Evolutionary conservation across 2,888 invertebrate genomes (phyloP).

Genomic region (Hydraecia micacea): DNA sequence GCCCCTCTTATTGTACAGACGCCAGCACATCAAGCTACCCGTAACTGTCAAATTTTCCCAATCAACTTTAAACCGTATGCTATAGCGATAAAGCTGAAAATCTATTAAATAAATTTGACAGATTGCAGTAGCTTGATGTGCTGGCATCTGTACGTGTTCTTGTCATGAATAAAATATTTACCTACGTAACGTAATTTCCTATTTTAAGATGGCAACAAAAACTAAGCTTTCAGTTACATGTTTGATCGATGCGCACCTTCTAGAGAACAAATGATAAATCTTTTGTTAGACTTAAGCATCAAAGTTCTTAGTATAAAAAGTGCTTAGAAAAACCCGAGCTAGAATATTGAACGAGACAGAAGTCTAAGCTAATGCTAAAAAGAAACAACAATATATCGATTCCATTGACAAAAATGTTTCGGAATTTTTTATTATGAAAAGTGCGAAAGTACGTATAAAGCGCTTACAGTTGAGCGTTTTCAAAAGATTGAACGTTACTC

Average conservation of each 20-base stretch:
- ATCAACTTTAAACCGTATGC: no score
- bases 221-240: slow-evolving; percentile 11
- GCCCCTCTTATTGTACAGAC: no score
- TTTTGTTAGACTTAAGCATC: neutral
- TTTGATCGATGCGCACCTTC: slow-evolving; percentile 6
- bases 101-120: no score
- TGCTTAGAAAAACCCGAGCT: neutral
- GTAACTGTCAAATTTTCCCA: no score
- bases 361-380: neutral
- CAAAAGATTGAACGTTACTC: slow-evolving; percentile 59
- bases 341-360: neutral
- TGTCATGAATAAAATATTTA: slow-evolving; percentile 41
- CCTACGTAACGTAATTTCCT: no score
- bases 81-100: no score
- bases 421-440: slow-evolving; percentile 44
- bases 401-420: slow-evolving; percentile 15
- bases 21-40: no score
- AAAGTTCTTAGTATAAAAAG: neutral
- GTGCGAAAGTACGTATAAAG: slow-evolving; percentile 40
- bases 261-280: slow-evolving; percentile 10
- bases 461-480: slow-evolving; percentile 56
- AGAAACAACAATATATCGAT: neutral
- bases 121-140: no score
- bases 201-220: slow-evolving; percentile 21
- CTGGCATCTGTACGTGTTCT: slow-evolving; percentile 27